Evolutionary conservation across 2,888 invertebrate genomes (phyloP), one percentile per base, ranked within the genome.

Genomic region (Lucinisca nassula): DNA sequence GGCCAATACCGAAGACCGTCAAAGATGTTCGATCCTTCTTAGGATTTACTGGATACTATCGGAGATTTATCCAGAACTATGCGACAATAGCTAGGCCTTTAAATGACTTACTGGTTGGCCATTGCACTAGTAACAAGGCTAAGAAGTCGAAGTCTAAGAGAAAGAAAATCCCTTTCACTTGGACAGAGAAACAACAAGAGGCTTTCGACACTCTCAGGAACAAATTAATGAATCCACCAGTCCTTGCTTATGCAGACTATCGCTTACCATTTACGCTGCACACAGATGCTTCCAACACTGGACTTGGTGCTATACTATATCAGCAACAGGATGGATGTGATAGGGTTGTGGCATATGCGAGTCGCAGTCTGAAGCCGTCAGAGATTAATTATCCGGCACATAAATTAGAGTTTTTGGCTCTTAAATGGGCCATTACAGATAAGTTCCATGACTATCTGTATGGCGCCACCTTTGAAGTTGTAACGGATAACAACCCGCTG

Each of bases 401-500:
- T 70, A 89, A 90, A 40, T 45, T 81, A 58, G 87, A 90, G 45
- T 88, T 90, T 75, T 40, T 90, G 0, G 58, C 79, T 3, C 61
- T 90, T 1, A 88, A 88, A 38, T 90, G 90, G 88, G 85, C 84
- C 2, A 76, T 88, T 8, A 80, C 85, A 4, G 85, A 90, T 1
- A 88, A 90, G 45, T 85, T 82, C 80, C 82, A 85, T 49, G 84
- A 84, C 30, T 81, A 81, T 79, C 55, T 88, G 40, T 83, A 83
- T 40, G 83, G 80, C 1, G 38, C 74, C 67, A 37, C 32, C 3
- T 88, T 86, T 58, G 67, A 45, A 0, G 80, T 88, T 1, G 17
- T 76, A 8, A 86, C 86, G 14, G 88, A 88, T 58, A 83, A 83
- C 73, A 88, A 88, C 40, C 89, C 89, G 24, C 49, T 89, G 21